Conservation (phyloP, 2,797 vertebrate genomes). For the Xerus rutilus region DNA sequence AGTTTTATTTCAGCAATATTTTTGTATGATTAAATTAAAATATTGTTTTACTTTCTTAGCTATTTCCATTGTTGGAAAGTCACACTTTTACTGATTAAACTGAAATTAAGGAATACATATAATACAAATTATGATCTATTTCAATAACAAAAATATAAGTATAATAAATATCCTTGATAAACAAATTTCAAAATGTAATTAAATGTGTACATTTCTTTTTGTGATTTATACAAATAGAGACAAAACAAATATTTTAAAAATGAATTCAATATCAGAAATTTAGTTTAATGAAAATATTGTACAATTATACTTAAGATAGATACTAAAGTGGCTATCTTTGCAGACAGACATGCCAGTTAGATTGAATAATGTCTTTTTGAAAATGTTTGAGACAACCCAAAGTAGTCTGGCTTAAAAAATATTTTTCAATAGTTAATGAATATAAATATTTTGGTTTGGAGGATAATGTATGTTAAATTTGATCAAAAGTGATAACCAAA, state of each 20-base stretch:
- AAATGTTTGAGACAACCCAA: conserved; percentile 22
- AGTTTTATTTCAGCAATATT: conserved; percentile 65
- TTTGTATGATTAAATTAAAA: conserved; percentile 61
- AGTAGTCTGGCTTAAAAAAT: background rate
- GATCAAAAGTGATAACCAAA: background rate
- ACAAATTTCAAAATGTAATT: conserved; percentile 69
- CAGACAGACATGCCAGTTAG: background rate
- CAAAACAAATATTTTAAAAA: background rate
- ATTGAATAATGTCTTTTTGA: background rate
- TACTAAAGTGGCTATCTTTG: background rate
- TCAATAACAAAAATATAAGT: conserved; percentile 76
- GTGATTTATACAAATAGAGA: background rate
- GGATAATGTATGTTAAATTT: conserved; percentile 40
- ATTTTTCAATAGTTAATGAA: conserved; percentile 18
- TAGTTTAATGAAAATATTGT: conserved; percentile 10
- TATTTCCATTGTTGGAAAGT: conserved; percentile 79
- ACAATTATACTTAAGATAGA: background rate
- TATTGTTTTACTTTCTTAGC: conserved; percentile 55
- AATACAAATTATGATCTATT: conserved; percentile 81
- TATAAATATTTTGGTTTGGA: conserved; percentile 37
- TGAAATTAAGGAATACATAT: conserved; percentile 82
- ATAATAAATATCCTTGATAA: conserved; percentile 38
- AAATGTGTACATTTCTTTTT: conserved; percentile 48
- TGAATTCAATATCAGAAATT: background rate
- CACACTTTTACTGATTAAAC: conserved; percentile 68